A percentile compares a stretch with the other conserved stretches of the same genome.
phyloP scores from a whole-genome alignment of 2,888 invertebrate species.

The Nesidiocoris tenuis region DNA sequence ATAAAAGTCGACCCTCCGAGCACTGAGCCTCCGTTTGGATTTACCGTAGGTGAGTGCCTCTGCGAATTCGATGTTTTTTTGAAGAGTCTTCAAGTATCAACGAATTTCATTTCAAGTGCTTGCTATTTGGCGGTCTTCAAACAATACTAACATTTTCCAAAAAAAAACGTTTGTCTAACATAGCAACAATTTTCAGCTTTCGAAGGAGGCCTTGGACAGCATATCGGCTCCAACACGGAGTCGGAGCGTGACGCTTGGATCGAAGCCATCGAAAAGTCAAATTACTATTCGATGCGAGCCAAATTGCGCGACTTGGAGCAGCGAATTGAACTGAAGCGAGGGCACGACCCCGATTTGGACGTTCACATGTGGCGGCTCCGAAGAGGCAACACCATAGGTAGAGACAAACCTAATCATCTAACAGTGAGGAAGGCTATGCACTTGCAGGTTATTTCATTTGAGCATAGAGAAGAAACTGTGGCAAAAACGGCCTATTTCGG shows the following conservation, averaged over 20 bases:
- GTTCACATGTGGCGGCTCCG: conserved; percentile 70
- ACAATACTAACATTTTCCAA: not conserved
- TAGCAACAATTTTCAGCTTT: conserved; percentile 62
- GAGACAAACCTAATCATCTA: no score
- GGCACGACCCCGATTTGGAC: conserved; percentile 66
- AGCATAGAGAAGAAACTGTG: no score
- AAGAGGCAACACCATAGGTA: conserved; percentile 59
- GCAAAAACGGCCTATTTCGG: no score
- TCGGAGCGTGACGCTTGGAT: conserved; percentile 83
- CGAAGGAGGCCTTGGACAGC: conserved; percentile 78
- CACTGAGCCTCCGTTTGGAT: conserved; percentile 74
- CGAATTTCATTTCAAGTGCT: not conserved
- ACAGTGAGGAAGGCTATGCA: no score
- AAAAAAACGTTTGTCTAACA: not conserved
- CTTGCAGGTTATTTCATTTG: no score
- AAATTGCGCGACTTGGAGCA: conserved; percentile 67
- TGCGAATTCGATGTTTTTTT: not conserved
- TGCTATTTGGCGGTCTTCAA: not conserved
- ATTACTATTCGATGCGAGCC: conserved; percentile 77
- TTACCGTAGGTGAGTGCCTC: conserved; percentile 76
- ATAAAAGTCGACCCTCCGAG: conserved; percentile 66
- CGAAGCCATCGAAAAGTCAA: conserved; percentile 77
- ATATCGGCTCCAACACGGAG: conserved; percentile 76
- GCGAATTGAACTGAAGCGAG: conserved; percentile 63
- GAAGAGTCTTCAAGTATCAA: not conserved